Base-by-base conservation (phyloP, 2,113 vertebrate genomes). In the Hippocampus guttulatus region DNA sequence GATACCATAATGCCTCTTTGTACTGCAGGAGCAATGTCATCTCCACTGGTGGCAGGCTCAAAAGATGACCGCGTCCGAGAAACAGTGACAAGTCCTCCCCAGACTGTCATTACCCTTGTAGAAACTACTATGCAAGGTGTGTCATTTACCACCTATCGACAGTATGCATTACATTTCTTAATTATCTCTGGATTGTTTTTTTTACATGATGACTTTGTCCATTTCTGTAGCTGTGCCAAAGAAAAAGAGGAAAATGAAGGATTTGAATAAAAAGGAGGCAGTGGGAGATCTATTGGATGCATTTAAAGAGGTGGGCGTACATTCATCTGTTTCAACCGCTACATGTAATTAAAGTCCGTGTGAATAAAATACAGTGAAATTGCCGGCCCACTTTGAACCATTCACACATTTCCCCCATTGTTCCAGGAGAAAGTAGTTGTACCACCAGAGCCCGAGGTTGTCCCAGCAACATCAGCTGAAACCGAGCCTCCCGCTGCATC, bases 221-320 rank as follows among this genome's bases (percentile, higher is more conserved):
- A 40, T 58, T 77, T 47, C 60, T 73, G 51, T 73, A 95, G 94
- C 93, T 84, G 94, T 96, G 93, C 96, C 95, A 95, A 99, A 98
- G 94, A 98, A 93, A 79, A 99, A 95, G 87, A 94, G 96, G 78
- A 97, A 95, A 88, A 92, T 98, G 90, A 98, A 95, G 92, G 95
- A 98, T 55, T 89, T 98, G 62, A 98, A 99, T 81, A 98, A 97
- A 81, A 98, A 97, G 87, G 95, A 97, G 80, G 90, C 93, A 3
- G 93, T 95, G 54, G 97, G 97, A 75, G 96, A 98, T 84, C 90
- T 99, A 68, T 85, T 99, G 62, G 96, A 98, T 92, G 96, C 96
- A 77, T 99, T 98, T 86, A 99, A 95, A 87, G 97, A 99, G 95
- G 97, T 98, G 73, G 78, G 71, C 70, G 21, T 38, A 18, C n/a